Base-by-base conservation (phyloP, 2,797 vertebrate genomes). In the Acridotheres tristis region DNA sequence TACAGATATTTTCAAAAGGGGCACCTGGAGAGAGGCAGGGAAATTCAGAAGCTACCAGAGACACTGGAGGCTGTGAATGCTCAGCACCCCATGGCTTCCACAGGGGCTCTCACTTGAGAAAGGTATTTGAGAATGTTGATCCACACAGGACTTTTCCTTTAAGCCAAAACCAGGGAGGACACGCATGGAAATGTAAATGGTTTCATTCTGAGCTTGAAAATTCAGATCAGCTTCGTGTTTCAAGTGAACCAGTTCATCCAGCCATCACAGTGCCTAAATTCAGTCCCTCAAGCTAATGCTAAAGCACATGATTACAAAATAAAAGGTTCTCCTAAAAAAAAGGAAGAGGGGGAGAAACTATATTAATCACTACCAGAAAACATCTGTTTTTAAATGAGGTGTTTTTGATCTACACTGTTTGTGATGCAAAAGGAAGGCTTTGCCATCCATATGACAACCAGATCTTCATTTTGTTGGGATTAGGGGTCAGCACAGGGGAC, bases 381-480 rank as follows among this genome's bases (percentile, higher is more conserved):
- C 93, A 96, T 96, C 95, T 96, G 95, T 57, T 85, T 95, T 92
- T 77, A 93, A 95, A 96, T 63, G 90, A 94, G 87, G 93, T 90
- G 89, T 2, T 93, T 94, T 96, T 97, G 95, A 96, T 96, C 95
- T 96, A 78, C n/a, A 50, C 82, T 89, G 90, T 88, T 95, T 88
- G 88, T 73, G 92, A 96, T 94, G 92, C 94, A 93, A 94, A 90
- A 84, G 89, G 73, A 89, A 94, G 92, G 95, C 93, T 96, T 95
- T 95, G 87, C 92, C 57, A 95, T 59, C 90, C 96, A 96, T 96
- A 81, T 93, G 94, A 96, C 90, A 95, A 96, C 96, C 93, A 96
- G 96, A 96, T 96, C 95, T 96, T 95, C 96, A 93, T 96, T 97
- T 96, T 84, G 82, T 76, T 75, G 92, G 96, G 95, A 95, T 96